Evolutionary conservation across 2,797 vertebrate genomes (phyloP), one percentile per base, ranked within the genome.

Genomic region (Macrochelys suwanniensis): DNA sequence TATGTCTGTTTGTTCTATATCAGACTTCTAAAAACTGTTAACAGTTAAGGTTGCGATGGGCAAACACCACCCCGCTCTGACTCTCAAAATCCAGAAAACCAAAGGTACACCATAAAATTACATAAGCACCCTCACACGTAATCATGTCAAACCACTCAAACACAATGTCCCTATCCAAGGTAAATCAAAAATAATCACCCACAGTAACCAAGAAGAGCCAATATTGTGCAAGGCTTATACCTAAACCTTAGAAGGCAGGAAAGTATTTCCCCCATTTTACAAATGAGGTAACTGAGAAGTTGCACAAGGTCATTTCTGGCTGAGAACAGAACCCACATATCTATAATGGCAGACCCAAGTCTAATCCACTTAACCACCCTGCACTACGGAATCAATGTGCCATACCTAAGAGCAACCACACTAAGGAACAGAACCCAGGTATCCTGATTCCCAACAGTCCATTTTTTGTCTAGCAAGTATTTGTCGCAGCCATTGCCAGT

Each of bases 1-100:
- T 79, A 74, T 3, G 4, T 0, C 16, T 0, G 2, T 25, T n/a
- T 1, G 26, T 0, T 4, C 57, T 9, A 0, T 3, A n/a, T 1
- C 54, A 21, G 25, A 12, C 2, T 3, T 15, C 49, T 31, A 77
- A 49, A 77, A 33, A 25, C 31, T 51, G 77, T 74, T 26, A 21
- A 82, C 61, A 82, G 83, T 26, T 68, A 21, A 68, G n/a, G 16
- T 37, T 23, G 5, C 1, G 23, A 50, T n/a, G 10, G 54, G 79
- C 83, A 68, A 88, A 7, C 33, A 81, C 21, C 49, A 4, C 0
- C 26, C 37, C 6, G 13, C 51, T 25, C 42, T 5, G 37, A 4
- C 9, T 56, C 50, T 53, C 28, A 79, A 56, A 71, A 80, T 11
- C 59, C 77, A 77, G 54, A 79, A 74, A 74, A 56, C 33, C 19